These are phyloP conservation scores for Acleris literana DNA, from an alignment of 2,888 invertebrate genomes.

Conservation along the genomic window DNA sequence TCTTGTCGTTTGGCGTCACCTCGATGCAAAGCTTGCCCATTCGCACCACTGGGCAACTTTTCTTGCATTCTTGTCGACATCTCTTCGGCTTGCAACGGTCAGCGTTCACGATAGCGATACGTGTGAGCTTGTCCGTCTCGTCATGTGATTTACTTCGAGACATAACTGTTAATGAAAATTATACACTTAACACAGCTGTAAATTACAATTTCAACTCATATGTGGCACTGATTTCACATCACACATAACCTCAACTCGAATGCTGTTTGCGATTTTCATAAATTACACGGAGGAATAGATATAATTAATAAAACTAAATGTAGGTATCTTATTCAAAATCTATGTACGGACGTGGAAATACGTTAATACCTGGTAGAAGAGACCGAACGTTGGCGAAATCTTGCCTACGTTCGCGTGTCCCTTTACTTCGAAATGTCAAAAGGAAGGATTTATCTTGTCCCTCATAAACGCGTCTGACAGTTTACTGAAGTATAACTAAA, in stretches of 20 bases:
- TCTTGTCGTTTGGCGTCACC: conserved; percentile 97
- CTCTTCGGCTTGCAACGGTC: conserved; percentile 99
- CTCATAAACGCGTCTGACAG: conserved; percentile 26
- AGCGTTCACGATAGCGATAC: conserved; percentile 98
- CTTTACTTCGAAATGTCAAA: conserved; percentile 75
- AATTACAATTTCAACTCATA: conserved; percentile 53
- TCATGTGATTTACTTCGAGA: conserved; percentile 87
- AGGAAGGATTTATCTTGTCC: conserved; percentile 49
- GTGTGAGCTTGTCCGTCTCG: conserved; percentile 96
- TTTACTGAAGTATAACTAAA: conserved; percentile 8
- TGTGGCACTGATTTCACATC: conserved; percentile 65
- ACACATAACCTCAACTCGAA: conserved; percentile 70
- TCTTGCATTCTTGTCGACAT: conserved; percentile 99
- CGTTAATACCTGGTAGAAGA: conserved; percentile 68
- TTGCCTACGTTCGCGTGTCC: conserved; percentile 81
- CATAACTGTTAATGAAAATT: conserved; percentile 64
- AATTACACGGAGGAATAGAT: conserved; percentile 7
- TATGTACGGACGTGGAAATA: conserved; percentile 38
- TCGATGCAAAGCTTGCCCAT: conserved; percentile 99
- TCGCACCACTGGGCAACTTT: conserved; percentile 98
- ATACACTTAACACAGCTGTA: conserved; percentile 29
- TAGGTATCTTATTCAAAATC: background rate
- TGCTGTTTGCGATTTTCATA: conserved; percentile 43
- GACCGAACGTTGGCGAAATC: conserved; percentile 73
- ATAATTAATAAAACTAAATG: background rate